phyloP scores from a whole-genome alignment of 2,797 vertebrate species.

The Columba guinea region DNA sequence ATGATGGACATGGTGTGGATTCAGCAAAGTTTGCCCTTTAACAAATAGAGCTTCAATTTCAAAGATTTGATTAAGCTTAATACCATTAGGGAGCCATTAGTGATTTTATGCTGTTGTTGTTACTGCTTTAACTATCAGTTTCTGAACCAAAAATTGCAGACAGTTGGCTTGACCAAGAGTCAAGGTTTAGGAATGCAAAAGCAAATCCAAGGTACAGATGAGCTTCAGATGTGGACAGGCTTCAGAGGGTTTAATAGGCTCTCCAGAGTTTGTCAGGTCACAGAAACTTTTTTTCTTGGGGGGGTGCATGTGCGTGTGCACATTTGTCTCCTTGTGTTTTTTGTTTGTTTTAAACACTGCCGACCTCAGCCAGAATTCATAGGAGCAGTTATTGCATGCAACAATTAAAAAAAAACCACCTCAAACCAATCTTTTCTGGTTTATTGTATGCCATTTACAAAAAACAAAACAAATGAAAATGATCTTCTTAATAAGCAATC shows the following conservation, averaged over 20 bases:
- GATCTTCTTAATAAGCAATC: conserved; percentile 64
- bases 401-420: conserved; percentile 25
- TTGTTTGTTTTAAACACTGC: background rate
- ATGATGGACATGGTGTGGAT: conserved; percentile 67
- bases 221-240: conserved; percentile 70
- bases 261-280: conserved; percentile 53
- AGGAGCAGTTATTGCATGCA: background rate
- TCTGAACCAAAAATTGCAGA: conserved; percentile 72
- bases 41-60: conserved; percentile 73
- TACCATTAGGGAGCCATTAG: conserved; percentile 69
- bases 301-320: accelerated
- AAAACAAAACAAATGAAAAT: conserved; percentile 67
- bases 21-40: conserved; percentile 70
- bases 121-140: conserved; percentile 72
- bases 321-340: background rate
- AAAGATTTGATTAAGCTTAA: conserved; percentile 70
- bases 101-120: conserved; percentile 63
- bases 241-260: conserved; percentile 32
- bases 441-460: conserved; percentile 66
- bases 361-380: conserved; percentile 23
- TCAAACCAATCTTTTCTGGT: conserved; percentile 49
- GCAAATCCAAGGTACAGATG: conserved; percentile 73
- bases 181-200: conserved; percentile 75
- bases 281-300: background rate
- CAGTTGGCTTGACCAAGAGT: conserved; percentile 72